Evolutionary conservation across 2,113 vertebrate genomes (phyloP).

Genomic region (Paralichthys olivaceus): DNA sequence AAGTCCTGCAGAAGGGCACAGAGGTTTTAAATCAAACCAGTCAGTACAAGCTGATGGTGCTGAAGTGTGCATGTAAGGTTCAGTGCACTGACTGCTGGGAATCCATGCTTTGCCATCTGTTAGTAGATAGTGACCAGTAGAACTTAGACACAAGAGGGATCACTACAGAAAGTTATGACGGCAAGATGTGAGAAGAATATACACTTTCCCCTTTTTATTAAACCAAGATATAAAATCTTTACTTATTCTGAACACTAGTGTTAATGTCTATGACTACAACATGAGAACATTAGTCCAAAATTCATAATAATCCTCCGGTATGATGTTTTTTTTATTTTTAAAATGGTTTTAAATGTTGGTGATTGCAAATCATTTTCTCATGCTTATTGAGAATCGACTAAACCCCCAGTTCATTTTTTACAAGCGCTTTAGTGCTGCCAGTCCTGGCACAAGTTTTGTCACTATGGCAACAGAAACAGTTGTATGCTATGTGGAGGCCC

Average conservation of each 20-base stretch:
- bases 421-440: not conserved
- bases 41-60: not conserved
- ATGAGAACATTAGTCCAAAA: not conserved
- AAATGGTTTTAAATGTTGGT: not conserved
- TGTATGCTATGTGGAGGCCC: constrained; percentile 6
- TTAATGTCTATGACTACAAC: not conserved
- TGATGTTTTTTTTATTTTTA: not conserved
- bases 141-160: constrained; percentile 15
- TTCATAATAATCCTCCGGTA: no score
- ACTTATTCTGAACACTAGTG: not conserved
- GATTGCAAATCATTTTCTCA: not conserved
- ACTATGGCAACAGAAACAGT: constrained; percentile 45
- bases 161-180: constrained; percentile 1
- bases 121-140: constrained; percentile 15
- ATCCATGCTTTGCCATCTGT: constrained; percentile 12
- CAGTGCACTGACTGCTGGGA: constrained; percentile 31
- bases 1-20: constrained; percentile 4
- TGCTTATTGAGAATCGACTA: not conserved
- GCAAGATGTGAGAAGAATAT: constrained; percentile 11
- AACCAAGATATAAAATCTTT: not conserved
- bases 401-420: not conserved
- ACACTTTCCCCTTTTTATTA: not conserved
- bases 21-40: constrained; percentile 18
- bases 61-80: not conserved
- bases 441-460: constrained; percentile 49